Evolutionary conservation across 1,140 invertebrate species (phyloP), one percentile per base, ranked within the genome.

Genomic region (Hyphantria cunea): DNA sequence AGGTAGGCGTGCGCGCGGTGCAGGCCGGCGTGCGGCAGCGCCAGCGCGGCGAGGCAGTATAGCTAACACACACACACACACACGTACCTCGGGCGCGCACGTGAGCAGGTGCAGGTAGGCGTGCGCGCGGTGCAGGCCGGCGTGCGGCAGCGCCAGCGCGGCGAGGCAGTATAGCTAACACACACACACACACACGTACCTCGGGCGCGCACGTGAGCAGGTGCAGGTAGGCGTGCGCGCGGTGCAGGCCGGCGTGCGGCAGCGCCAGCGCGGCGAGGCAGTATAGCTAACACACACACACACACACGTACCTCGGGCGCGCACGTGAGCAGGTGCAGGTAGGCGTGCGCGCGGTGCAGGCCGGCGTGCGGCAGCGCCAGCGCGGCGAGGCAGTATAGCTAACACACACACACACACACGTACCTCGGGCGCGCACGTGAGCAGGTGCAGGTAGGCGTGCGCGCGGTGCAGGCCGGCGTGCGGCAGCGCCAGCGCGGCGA

Each of bases 51-150:
- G 0, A 91, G 78, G 62, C 84, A 86, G 78, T 90, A n/a, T n/a
- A n/a, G n/a, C n/a, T n/a, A n/a, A n/a, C n/a, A n/a, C n/a, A n/a
- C n/a, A n/a, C n/a, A n/a, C n/a, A n/a, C n/a, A n/a, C n/a, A n/a
- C n/a, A 25, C 17, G 17, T 86, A 95, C 96, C 82, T 98, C 96
- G 0, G 96, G 95, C 37, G 95, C 94, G 66, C 95, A 93, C 72
- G 96, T 95, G 53, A 99, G 95, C 44, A 99, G 91, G 78, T 98
- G 96, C 82, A 96, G 97, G 90, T 98, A 98, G 72, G 96, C 94
- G 66, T 96, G 92, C 0, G 97, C 97, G 82, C 97, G 74, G 62
- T 86, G 84, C 66, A 91, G 70, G 0, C 89, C 89, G 51, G 75
- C 76, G 68, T 85, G 83, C 44, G 89, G 85, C 61, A 86, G 76